Percentiles rank a stretch among this genome's conserved stretches.
phyloP scores from a whole-genome alignment of 2,113 vertebrate genomes.

The Craseonycteris thonglongyai region DNA sequence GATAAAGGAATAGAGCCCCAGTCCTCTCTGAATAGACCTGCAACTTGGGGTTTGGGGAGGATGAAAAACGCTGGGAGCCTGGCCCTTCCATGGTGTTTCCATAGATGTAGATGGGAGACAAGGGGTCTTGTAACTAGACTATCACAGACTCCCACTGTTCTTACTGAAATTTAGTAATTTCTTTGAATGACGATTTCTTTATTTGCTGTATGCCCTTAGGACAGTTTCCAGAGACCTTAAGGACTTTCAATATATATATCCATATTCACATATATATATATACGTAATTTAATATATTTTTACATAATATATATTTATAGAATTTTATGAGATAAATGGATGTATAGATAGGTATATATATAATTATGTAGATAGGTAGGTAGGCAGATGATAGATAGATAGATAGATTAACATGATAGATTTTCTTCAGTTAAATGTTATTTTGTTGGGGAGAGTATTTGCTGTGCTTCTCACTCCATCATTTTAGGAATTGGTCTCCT shows the following conservation, averaged over 20 bases:
- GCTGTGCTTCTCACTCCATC: not conserved
- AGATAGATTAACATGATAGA: not conserved
- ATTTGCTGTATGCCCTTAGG: not conserved
- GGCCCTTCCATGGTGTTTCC: not conserved
- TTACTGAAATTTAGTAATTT: not conserved
- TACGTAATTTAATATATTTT: not conserved
- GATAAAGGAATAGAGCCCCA: not conserved
- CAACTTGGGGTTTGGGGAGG: not conserved
- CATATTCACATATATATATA: no score
- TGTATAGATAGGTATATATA: no score
- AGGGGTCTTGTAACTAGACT: not conserved
- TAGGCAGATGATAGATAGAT: not conserved
- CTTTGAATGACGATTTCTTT: not conserved
- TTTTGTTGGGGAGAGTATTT: not conserved
- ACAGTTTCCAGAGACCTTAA: not conserved
- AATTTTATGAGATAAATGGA: not conserved
- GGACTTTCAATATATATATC: not conserved
- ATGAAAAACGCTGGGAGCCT: not conserved
- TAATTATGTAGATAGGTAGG: not conserved
- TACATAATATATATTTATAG: not conserved
- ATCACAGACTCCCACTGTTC: not conserved
- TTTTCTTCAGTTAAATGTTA: not conserved
- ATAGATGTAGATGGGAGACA: not conserved
- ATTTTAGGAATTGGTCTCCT: not conserved
- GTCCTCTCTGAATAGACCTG: not conserved